These are phyloP conservation scores for Drosophila simulans DNA, from an alignment of 1,140 invertebrate species.

Conservation along the genomic window DNA sequence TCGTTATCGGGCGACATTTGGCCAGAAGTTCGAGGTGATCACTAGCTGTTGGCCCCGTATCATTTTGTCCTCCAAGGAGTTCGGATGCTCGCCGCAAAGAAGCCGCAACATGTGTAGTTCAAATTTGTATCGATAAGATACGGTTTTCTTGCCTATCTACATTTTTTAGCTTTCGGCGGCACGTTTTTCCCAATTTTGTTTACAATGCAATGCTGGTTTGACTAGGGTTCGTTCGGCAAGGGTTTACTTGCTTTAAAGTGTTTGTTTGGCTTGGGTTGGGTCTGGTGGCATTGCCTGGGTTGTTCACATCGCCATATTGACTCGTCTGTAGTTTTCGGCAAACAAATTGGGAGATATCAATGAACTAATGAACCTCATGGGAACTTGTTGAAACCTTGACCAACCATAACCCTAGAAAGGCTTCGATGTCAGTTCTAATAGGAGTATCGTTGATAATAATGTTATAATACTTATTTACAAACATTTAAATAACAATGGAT, in stretches of 20 bases:
- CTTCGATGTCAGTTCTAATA: background rate
- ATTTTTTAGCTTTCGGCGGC: background rate
- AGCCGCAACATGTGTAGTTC: constrained; percentile 38
- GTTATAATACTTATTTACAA: background rate
- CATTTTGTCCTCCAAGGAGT: constrained; percentile 23
- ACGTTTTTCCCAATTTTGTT: constrained; percentile 16
- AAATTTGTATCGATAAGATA: constrained; percentile 30
- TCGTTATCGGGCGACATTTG: constrained; percentile 26
- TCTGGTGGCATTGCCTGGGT: constrained; percentile 30
- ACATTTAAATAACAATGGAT: too few species aligned
- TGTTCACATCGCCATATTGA: constrained; percentile 31
- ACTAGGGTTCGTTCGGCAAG: constrained; percentile 1
- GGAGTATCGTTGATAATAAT: constrained; percentile 8
- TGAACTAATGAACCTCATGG: constrained; percentile 27
- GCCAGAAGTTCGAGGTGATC: constrained; percentile 35
- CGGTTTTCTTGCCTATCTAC: background rate
- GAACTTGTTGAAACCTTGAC: constrained; percentile 14
- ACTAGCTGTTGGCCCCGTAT: constrained; percentile 22
- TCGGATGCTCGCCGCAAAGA: constrained; percentile 13
- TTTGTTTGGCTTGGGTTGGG: constrained; percentile 28
- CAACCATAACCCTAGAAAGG: constrained; percentile 6
- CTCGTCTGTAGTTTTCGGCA: constrained; percentile 10
- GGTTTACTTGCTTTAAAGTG: constrained; percentile 10
- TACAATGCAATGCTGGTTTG: constrained; percentile 17
- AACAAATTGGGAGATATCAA: constrained; percentile 35